Conservation (phyloP, 2,797 vertebrate species). For the Diceros bicornis region DNA sequence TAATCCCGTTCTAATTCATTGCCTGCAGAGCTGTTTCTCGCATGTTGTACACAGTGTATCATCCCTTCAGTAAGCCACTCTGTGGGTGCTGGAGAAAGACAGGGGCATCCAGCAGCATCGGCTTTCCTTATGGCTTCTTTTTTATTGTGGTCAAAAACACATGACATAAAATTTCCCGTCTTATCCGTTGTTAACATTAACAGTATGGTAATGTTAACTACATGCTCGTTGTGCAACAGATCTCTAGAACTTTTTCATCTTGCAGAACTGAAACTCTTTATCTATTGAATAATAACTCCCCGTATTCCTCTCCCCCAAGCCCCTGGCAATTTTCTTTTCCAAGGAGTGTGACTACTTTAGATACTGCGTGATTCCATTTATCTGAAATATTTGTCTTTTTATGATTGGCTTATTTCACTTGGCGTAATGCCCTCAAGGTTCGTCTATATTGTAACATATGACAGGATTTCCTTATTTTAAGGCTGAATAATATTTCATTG, state of each 20-base stretch:
- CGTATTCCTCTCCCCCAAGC: too few relatives aligned
- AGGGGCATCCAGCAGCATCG: not conserved
- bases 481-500: not conserved
- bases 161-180: not conserved
- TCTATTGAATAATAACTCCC: not conserved
- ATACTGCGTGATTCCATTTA: not conserved
- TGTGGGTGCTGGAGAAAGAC: not conserved
- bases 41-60: not conserved
- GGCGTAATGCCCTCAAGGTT: not conserved
- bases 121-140: not conserved
- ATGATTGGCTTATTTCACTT: not conserved
- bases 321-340: not conserved
- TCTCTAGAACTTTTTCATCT: not conserved
- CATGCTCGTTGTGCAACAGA: not conserved
- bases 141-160: not conserved
- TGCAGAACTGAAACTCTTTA: not conserved
- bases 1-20: fast-evolving
- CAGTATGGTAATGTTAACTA: too few relatives aligned
- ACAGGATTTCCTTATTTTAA: not conserved
- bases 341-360: not conserved
- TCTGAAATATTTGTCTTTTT: not conserved
- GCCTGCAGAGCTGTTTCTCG: not conserved
- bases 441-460: not conserved
- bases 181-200: not conserved
- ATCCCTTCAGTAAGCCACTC: not conserved